These are phyloP conservation scores for Cabera pusaria DNA, from an alignment of 2,888 invertebrate genomes.

Conservation along the genomic window DNA sequence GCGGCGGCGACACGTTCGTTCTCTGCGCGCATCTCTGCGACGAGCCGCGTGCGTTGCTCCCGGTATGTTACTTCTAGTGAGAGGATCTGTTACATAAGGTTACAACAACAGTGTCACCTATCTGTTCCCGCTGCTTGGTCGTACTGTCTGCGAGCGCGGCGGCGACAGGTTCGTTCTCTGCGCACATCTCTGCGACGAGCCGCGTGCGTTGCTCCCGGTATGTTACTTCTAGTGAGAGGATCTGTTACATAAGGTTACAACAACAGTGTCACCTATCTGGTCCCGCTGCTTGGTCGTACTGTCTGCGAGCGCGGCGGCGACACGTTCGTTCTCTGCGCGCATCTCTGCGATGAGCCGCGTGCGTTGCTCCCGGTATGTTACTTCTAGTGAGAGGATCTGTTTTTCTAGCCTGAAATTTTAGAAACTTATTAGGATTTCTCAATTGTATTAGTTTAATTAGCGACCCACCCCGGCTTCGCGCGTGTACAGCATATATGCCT, in stretches of 20 bases:
- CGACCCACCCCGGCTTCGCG: too few species aligned
- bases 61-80: conserved; percentile 70
- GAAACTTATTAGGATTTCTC: too few species aligned
- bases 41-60: conserved; percentile 69
- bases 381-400: conserved; percentile 69
- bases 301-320: conserved; percentile 85
- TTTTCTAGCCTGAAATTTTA: conserved; percentile 66
- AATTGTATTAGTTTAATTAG: too few species aligned
- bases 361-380: conserved; percentile 70
- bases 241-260: conserved; percentile 24
- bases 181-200: conserved; percentile 85
- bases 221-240: conserved; percentile 64
- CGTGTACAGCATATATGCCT: too few species aligned
- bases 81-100: conserved; percentile 72
- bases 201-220: conserved; percentile 74
- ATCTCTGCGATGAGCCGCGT: conserved; percentile 85
- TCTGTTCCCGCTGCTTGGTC: conserved; percentile 50
- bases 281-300: conserved; percentile 67
- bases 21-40: conserved; percentile 86
- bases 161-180: conserved; percentile 86
- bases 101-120: conserved; percentile 49
- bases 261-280: conserved; percentile 47
- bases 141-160: conserved; percentile 84
- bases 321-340: conserved; percentile 85
- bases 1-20: conserved; percentile 87